Conservation (phyloP, 2,797 vertebrate species). For the Alosa sapidissima region DNA sequence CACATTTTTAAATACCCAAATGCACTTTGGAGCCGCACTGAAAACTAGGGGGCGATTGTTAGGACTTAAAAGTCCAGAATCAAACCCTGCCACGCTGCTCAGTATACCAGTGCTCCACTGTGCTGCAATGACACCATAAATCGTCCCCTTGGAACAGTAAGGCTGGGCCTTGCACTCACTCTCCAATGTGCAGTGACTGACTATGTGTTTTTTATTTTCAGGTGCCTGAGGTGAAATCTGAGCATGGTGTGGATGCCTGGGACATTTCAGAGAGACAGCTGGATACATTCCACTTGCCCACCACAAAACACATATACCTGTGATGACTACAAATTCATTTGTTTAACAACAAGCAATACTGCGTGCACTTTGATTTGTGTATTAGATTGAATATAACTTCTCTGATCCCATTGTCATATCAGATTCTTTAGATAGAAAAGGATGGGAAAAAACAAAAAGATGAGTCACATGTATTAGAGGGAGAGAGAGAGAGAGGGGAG, state of each 20-base stretch:
- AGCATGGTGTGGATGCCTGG: not conserved
- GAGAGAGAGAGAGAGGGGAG: not conserved
- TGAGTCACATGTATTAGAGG: too few relatives aligned
- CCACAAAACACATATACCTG: not conserved
- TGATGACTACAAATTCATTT: not conserved
- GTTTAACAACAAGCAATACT: not conserved
- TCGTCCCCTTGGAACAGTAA: not conserved
- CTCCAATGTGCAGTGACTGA: not conserved
- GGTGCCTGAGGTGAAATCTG: not conserved
- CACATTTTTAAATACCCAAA: not conserved
- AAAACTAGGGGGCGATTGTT: not conserved
- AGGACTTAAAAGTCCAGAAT: not conserved
- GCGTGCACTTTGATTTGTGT: not conserved
- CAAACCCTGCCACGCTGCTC: not conserved
- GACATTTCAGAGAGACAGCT: not conserved
- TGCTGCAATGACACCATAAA: not conserved
- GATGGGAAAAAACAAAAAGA: not conserved
- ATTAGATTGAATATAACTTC: not conserved
- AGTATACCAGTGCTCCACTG: not conserved
- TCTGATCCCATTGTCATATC: not conserved
- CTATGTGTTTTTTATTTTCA: not conserved
- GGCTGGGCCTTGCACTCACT: not conserved
- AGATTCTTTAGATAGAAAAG: not conserved
- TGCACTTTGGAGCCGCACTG: not conserved
- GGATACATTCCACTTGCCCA: not conserved